Percentiles rank a stretch among this genome's conserved stretches.
phyloP scores from a whole-genome alignment of 2,113 vertebrate species.

The Antigone vipio region DNA sequence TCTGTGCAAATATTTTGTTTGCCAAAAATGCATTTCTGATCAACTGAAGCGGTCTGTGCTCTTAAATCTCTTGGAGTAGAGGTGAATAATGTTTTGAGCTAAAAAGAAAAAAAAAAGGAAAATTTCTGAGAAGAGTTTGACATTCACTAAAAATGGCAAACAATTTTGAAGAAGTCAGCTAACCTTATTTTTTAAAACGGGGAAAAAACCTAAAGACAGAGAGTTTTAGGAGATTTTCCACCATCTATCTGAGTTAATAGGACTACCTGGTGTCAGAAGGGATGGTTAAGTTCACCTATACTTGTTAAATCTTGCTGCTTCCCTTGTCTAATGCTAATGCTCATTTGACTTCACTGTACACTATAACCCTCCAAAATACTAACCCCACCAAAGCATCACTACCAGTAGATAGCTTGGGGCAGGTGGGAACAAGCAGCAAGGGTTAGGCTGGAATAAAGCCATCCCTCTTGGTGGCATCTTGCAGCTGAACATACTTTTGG shows the following conservation, averaged over 20 bases:
- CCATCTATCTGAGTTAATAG: not conserved
- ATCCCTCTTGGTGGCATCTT: not conserved
- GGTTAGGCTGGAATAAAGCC: not conserved
- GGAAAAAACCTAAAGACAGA: rapidly evolving
- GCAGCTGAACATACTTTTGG: not conserved
- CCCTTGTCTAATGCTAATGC: not conserved
- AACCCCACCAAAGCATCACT: not conserved
- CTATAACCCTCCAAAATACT: not conserved
- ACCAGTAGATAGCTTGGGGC: not conserved
- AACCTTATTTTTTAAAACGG: not conserved
- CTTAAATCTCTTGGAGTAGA: not conserved
- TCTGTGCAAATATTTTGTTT: not conserved
- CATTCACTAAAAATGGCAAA: not conserved
- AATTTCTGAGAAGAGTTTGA: not conserved
- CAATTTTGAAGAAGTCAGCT: not conserved
- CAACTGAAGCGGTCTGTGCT: not conserved
- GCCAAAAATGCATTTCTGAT: not conserved
- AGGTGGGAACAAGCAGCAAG: not conserved
- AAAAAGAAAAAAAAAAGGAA: not conserved
- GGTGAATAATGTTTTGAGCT: not conserved
- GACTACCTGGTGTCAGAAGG: not conserved
- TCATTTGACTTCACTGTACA: not conserved
- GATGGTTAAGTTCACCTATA: not conserved
- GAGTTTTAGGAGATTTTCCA: not conserved
- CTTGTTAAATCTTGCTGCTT: not conserved